Conservation (phyloP, 2,113 vertebrate genomes). For the Brienomyrus longianalis region DNA sequence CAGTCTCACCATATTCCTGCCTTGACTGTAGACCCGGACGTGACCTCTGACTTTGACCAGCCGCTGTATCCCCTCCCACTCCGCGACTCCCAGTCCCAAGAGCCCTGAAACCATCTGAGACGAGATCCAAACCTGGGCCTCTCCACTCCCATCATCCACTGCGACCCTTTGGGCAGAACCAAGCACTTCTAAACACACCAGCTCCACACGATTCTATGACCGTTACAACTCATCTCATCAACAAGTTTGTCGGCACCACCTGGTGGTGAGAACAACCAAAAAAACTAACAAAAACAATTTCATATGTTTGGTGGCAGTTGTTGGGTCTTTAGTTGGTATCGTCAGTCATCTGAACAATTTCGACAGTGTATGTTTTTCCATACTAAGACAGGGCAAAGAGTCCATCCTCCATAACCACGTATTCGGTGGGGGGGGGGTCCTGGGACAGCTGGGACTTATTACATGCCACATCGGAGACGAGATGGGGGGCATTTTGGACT, state of each 20-base stretch:
- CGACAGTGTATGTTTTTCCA: not conserved
- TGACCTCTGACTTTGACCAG: conserved; percentile 61
- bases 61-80: conserved; percentile 72
- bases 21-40: conserved; percentile 50
- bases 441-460: not conserved
- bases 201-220: not conserved
- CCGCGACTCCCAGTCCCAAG: conserved; percentile 52
- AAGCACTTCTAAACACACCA: not conserved
- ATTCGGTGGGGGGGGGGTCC: not conserved
- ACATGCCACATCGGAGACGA: not conserved
- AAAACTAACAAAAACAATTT: not conserved
- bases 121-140: conserved; percentile 62
- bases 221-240: not conserved
- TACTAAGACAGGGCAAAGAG: not conserved
- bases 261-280: not conserved
- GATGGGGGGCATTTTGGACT: not conserved
- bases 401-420: not conserved
- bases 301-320: not conserved
- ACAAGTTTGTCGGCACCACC: not conserved
- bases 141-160: conserved; percentile 74
- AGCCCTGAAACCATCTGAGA: conserved; percentile 52
- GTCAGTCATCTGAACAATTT: not conserved
- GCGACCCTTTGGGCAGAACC: conserved; percentile 50
- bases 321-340: not conserved
- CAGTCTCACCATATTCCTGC: conserved; percentile 48